These are phyloP conservation scores for Callinectes sapidus DNA, from an alignment of 2,888 invertebrate species.

Conservation along the genomic window DNA sequence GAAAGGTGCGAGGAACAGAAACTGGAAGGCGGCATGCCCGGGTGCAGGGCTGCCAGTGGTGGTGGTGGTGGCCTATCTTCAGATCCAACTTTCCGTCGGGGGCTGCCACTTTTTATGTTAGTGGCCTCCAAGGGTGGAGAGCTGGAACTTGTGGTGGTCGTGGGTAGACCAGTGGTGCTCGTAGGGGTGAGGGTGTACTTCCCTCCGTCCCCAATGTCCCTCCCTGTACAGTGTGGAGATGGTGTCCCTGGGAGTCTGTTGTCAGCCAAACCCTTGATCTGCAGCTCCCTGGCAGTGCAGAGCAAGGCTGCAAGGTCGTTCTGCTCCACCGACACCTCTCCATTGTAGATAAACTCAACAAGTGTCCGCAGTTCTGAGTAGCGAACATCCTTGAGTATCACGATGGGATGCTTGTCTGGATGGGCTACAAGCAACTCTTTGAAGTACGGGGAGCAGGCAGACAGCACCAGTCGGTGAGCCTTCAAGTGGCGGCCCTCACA, in stretches of 20 bases:
- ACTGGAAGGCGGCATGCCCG: conserved; percentile 43
- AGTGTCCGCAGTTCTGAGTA: conserved; percentile 92
- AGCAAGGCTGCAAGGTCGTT: conserved; percentile 91
- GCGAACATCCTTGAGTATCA: conserved; percentile 93
- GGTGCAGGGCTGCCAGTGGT: conserved; percentile 53
- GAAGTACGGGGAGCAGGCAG: conserved; percentile 95
- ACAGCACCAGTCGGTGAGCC: conserved; percentile 94
- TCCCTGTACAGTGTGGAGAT: conserved; percentile 32
- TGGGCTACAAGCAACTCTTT: conserved; percentile 93
- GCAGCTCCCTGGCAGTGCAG: conserved; percentile 89
- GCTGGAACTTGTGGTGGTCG: conserved; percentile 47
- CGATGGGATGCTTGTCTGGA: conserved; percentile 94
- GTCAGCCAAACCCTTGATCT: conserved; percentile 91
- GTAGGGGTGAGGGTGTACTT: conserved; percentile 46
- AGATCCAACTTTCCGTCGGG: conserved; percentile 49
- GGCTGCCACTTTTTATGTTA: conserved; percentile 51
- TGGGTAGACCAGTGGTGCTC: conserved; percentile 43
- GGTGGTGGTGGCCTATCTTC: conserved; percentile 64
- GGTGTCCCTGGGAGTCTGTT: conserved; percentile 67
- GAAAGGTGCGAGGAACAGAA: conserved; percentile 45
- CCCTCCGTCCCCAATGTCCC: conserved; percentile 14
- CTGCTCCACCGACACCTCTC: conserved; percentile 95
- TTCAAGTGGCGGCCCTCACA: conserved; percentile 90
- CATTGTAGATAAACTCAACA: conserved; percentile 96
- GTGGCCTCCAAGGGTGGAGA: conserved; percentile 45